These are phyloP conservation scores for Ditula angustiorana DNA, from an alignment of 2,888 invertebrate genomes.

Conservation along the genomic window DNA sequence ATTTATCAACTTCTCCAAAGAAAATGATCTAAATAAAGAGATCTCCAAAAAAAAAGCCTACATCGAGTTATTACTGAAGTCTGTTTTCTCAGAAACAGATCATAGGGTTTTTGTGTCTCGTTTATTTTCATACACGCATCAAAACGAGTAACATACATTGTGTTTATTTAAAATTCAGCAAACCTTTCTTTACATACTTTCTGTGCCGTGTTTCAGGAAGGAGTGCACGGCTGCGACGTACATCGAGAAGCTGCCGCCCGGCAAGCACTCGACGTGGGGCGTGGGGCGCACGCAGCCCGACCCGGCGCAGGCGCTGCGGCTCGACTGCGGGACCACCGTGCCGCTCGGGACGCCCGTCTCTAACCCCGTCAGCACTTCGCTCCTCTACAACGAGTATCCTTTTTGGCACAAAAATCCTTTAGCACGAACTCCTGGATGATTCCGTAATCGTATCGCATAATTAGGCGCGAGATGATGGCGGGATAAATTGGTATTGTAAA, in stretches of 20 bases:
- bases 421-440: neutral
- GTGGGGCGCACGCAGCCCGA: slow-evolving; percentile 94
- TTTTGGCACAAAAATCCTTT: slow-evolving; percentile 58
- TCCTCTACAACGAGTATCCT: slow-evolving; percentile 98
- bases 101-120: too few species aligned
- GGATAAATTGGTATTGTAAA: too few species aligned
- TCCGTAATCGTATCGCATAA: too few species aligned
- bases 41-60: too few species aligned
- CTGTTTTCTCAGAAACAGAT: too few species aligned
- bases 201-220: slow-evolving; percentile 84
- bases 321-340: slow-evolving; percentile 90
- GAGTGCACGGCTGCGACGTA: slow-evolving; percentile 90
- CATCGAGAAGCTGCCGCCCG: slow-evolving; percentile 91
- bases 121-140: too few species aligned
- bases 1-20: too few species aligned
- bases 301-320: slow-evolving; percentile 83
- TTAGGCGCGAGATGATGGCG: too few species aligned
- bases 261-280: slow-evolving; percentile 96
- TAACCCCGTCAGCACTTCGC: slow-evolving; percentile 69
- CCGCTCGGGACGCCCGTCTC: slow-evolving; percentile 89
- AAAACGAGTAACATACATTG: too few species aligned
- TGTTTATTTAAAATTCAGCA: too few species aligned
- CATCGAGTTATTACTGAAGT: too few species aligned
- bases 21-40: too few species aligned
- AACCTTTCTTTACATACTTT: neutral